Evolutionary conservation across 2,797 vertebrate species (phyloP).

Genomic region (Notolepis coatsorum): DNA sequence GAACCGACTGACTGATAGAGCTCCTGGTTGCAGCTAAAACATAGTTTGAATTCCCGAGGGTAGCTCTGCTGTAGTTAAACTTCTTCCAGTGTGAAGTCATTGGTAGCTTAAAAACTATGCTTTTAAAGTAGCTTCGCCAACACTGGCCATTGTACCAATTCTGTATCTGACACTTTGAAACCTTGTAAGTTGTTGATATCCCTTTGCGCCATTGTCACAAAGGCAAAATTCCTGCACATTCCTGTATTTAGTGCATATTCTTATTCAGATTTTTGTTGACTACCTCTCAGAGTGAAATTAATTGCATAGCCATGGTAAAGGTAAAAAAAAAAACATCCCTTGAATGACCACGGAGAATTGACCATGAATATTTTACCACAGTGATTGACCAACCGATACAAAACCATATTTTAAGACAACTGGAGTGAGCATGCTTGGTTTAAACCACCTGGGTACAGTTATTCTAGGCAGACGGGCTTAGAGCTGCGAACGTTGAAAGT

Average conservation of each 20-base stretch:
- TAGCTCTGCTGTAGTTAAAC: no score
- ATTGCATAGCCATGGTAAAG: conserved; percentile 5
- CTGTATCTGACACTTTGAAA: no score
- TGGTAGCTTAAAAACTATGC: no score
- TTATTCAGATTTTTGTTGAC: conserved; percentile 33
- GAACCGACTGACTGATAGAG: no score
- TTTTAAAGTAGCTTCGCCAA: no score
- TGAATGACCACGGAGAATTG: not conserved
- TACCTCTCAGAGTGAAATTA: conserved; percentile 23
- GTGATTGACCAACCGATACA: conserved; percentile 10
- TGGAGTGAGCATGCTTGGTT: conserved; percentile 37
- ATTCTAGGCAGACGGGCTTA: conserved; percentile 51
- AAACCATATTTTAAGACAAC: conserved; percentile 35
- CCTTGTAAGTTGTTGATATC: no score
- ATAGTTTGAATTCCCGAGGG: no score
- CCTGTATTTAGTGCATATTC: conserved; percentile 48
- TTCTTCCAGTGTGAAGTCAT: no score
- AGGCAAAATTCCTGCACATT: no score
- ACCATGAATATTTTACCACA: conserved; percentile 38
- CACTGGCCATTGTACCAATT: no score
- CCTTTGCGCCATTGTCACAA: no score
- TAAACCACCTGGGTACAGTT: conserved; percentile 59
- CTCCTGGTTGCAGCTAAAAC: no score
- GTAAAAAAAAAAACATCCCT: conserved; percentile 12
- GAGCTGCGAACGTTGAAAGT: conserved; percentile 35